Percentiles rank a stretch among this genome's conserved stretches.
Evolutionary conservation across 2,888 invertebrate species (phyloP).

Genomic region (Stomorhina lunata): DNA sequence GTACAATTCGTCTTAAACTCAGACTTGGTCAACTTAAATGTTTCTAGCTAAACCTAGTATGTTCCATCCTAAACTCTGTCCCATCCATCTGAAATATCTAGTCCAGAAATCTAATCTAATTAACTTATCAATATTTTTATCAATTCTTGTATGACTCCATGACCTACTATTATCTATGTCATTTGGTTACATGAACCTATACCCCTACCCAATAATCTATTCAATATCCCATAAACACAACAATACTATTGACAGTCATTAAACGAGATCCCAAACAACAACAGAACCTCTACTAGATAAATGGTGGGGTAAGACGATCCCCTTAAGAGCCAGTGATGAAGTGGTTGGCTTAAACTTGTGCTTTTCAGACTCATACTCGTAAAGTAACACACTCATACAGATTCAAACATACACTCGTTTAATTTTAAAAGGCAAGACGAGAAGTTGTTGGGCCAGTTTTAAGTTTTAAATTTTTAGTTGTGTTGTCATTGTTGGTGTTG

Average conservation of each 20-base stretch:
- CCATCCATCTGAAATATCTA: too few species aligned
- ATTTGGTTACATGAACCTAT: neutral
- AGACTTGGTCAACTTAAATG: too few species aligned
- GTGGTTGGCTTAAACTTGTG: conserved; percentile 4
- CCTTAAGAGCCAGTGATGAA: neutral
- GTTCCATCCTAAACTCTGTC: too few species aligned
- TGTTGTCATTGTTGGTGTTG: conserved; percentile 13
- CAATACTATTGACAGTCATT: conserved; percentile 29
- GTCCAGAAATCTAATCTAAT: too few species aligned
- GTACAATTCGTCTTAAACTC: too few species aligned
- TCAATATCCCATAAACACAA: neutral
- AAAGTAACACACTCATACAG: too few species aligned
- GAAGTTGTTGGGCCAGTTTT: conserved; percentile 76
- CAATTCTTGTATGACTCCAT: too few species aligned
- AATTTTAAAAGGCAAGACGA: conserved; percentile 71
- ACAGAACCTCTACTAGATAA: too few species aligned
- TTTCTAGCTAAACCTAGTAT: too few species aligned
- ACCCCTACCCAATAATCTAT: conserved; percentile 20
- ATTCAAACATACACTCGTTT: conserved; percentile 5
- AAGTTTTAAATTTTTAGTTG: too few species aligned
- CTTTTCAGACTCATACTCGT: neutral
- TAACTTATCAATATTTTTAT: too few species aligned
- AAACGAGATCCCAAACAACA: too few species aligned
- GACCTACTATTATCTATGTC: conserved; percentile 2
- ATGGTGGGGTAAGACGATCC: neutral